Evolutionary conservation across 2,113 vertebrate species (phyloP), one percentile per base, ranked within the genome.

Genomic region (Nothocercus julius): DNA sequence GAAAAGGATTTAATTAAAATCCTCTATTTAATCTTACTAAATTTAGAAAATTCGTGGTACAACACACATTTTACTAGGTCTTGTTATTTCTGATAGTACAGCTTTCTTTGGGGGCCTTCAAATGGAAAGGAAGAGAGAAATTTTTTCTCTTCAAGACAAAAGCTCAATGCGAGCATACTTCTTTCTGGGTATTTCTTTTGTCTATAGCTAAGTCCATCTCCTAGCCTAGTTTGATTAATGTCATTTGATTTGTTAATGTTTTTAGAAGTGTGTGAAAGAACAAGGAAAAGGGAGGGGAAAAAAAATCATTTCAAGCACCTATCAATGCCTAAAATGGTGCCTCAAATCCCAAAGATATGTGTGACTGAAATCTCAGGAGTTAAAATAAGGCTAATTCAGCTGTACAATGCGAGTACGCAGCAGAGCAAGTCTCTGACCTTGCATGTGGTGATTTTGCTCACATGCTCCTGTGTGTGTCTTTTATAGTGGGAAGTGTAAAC

Each of bases 171-270:
- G 70, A 74, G 38, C 72, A 49, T 81, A 92, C 77, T 92, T 75
- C 95, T 82, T 45, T 75, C 45, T 78, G n/a, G 16, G 25, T 56
- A 95, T 87, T 95, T 88, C 80, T 90, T 93, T 85, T 92, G 75
- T 93, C 42, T 91, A 0, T 72, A 42, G 75, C 79, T 73, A 90
- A 74, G 24, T 92, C 79, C 47, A 34, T 89, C 72, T 82, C 80
- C 91, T 95, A 93, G 85, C 92, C 85, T 82, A 73, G 34, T 73
- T 34, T 68, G 34, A 87, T 92, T 91, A 87, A 91, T 70, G 70
- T 2, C 1, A 18, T 82, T 90, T 83, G 66, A 92, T 86, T 86
- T 69, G 42, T 59, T 89, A 30, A 13, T 63, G 45, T 74, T 94
- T 90, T 89, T 40, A 85, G 61, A 87, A 78, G 21, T 66, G 82